Percentiles rank a stretch among this genome's conserved stretches.
Conservation (phyloP, 1,140 invertebrate species). For the Manduca sexta region DNA sequence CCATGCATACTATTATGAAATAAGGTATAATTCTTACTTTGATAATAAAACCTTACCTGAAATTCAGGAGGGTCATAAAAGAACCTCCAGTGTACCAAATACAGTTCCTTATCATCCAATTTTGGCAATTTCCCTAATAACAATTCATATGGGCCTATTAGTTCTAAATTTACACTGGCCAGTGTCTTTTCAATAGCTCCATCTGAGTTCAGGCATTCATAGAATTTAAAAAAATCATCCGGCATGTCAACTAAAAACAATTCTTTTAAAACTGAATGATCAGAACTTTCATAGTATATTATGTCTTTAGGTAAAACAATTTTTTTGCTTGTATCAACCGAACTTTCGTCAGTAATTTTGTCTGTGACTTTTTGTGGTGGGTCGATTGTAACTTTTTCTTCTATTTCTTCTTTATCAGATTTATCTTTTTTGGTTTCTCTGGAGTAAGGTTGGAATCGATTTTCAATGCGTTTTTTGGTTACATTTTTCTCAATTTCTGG, state of each 20-base stretch:
- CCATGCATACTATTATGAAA: too few relatives aligned
- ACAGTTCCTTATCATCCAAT: constrained; percentile 75
- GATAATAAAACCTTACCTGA: constrained; percentile 79
- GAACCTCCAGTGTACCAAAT: constrained; percentile 90
- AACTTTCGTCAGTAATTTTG: not conserved
- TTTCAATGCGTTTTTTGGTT: constrained; percentile 15
- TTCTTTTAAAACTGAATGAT: constrained; percentile 76
- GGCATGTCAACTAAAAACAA: constrained; percentile 92
- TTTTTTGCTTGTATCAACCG: not conserved
- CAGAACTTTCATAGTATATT: constrained; percentile 34
- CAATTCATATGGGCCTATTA: constrained; percentile 93
- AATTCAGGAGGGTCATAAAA: constrained; percentile 97
- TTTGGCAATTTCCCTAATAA: constrained; percentile 79
- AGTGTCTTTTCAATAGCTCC: constrained; percentile 76
- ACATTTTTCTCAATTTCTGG: constrained; percentile 53
- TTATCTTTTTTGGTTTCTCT: constrained; percentile 1
- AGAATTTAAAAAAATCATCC: constrained; percentile 90
- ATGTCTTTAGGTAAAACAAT: constrained; percentile 16
- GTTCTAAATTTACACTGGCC: constrained; percentile 77
- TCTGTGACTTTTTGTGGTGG: constrained; percentile 7
- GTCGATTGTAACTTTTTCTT: constrained; percentile 12
- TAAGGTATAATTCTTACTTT: too few relatives aligned
- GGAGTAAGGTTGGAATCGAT: constrained; percentile 36
- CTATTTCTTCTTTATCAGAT: constrained; percentile 19
- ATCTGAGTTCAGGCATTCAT: constrained; percentile 75